Conservation (phyloP, 2,113 vertebrate genomes). For the Tupaia chinensis region DNA sequence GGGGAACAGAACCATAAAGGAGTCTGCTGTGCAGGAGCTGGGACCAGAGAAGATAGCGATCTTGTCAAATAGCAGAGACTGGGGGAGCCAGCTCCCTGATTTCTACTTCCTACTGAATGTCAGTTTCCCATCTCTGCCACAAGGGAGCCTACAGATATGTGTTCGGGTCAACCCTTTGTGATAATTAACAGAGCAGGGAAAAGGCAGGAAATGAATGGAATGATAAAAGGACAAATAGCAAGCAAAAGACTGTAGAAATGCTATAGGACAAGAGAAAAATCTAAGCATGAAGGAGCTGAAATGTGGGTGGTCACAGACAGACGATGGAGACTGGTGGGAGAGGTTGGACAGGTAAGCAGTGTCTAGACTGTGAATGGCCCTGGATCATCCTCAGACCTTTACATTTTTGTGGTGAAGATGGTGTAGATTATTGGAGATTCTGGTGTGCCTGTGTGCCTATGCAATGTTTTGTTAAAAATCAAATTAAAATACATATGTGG, state of each 20-base stretch:
- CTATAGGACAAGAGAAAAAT: background rate
- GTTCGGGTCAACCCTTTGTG: background rate
- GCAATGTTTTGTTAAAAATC: constrained; percentile 26
- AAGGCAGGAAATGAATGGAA: background rate
- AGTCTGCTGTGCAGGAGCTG: background rate
- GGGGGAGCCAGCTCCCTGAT: background rate
- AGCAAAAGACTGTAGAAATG: background rate
- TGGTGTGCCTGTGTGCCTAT: background rate
- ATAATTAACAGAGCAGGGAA: background rate
- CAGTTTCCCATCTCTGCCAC: background rate
- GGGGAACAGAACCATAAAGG: background rate
- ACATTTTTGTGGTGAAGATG: background rate
- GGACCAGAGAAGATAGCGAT: background rate
- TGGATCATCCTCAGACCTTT: background rate
- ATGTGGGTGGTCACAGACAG: background rate
- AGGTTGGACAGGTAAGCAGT: background rate
- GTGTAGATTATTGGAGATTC: background rate
- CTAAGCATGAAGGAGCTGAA: background rate
- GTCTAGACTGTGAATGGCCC: background rate
- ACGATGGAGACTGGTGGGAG: background rate
- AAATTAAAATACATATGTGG: background rate
- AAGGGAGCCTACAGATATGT: background rate
- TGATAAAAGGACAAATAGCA: background rate
- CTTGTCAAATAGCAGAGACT: background rate
- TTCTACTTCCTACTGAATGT: background rate